phyloP scores from a whole-genome alignment of 1,140 invertebrate genomes.

The Cydia pomonella region DNA sequence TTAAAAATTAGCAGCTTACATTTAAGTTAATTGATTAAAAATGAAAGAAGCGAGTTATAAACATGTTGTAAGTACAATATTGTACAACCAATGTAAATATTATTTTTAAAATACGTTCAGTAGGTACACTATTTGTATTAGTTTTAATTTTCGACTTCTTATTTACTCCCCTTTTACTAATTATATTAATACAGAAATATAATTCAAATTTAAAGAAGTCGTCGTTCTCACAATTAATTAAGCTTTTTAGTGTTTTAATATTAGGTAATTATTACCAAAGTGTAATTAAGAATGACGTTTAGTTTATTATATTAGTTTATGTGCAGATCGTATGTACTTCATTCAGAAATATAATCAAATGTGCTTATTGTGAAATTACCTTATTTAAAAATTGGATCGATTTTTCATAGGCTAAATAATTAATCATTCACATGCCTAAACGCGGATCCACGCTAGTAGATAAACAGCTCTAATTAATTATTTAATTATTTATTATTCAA shows the following conservation, averaged over 20 bases:
- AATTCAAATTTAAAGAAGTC: not conserved
- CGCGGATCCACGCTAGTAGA: too few species aligned
- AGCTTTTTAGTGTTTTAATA: constrained; percentile 56
- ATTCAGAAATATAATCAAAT: constrained; percentile 4
- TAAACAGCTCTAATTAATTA: too few species aligned
- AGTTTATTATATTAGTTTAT: constrained; percentile 47
- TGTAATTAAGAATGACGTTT: constrained; percentile 70
- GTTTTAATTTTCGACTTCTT: constrained; percentile 25
- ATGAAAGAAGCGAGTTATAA: not conserved
- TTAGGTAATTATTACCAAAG: constrained; percentile 77
- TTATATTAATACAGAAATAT: not conserved
- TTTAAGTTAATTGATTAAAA: not conserved
- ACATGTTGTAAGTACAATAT: constrained; percentile 19
- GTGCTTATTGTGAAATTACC: not conserved
- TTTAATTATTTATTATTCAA: too few species aligned
- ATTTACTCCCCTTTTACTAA: constrained; percentile 13
- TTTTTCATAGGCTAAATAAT: not conserved
- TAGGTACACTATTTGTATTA: constrained; percentile 16
- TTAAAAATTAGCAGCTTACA: constrained; percentile 29
- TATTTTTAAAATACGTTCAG: constrained; percentile 31
- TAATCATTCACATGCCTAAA: too few species aligned
- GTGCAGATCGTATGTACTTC: constrained; percentile 33
- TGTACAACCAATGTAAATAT: constrained; percentile 25
- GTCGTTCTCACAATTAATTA: constrained; percentile 58
- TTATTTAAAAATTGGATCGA: not conserved